Conservation (phyloP, 2,113 vertebrate species). For the Oreocharis arfaki region DNA sequence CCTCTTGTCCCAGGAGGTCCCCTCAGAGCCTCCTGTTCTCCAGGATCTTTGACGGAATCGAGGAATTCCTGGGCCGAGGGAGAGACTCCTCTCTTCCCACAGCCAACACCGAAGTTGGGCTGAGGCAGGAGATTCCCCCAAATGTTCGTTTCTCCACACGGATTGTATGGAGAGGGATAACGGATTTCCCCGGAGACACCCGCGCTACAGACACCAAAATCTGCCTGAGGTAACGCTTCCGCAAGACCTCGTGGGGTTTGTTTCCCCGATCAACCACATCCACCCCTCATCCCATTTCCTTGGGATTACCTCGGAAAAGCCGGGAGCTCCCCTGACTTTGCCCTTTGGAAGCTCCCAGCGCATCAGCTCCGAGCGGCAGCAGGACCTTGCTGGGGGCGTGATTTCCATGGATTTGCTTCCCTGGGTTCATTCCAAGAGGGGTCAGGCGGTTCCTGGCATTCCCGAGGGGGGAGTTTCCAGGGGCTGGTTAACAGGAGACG, state of each 20-base stretch:
- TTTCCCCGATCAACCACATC: rapidly evolving
- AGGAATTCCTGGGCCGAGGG: background rate
- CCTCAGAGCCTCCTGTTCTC: background rate
- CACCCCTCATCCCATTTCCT: background rate
- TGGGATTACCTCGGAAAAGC: background rate
- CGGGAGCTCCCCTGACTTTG: background rate
- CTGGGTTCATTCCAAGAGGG: background rate
- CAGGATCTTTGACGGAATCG: background rate
- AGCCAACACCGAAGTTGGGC: background rate
- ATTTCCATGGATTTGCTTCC: background rate
- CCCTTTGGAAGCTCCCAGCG: rapidly evolving
- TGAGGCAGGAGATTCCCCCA: background rate
- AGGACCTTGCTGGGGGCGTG: background rate
- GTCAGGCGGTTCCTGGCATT: background rate
- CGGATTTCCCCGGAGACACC: background rate
- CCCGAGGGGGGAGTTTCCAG: background rate
- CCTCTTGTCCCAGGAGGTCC: background rate
- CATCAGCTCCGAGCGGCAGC: background rate
- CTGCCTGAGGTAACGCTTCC: background rate
- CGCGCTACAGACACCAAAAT: background rate
- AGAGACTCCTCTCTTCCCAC: background rate
- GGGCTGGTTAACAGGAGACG: background rate
- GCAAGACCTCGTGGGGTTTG: background rate
- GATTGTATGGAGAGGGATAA: background rate
- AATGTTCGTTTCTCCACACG: background rate